Evolutionary conservation across 2,888 invertebrate species (phyloP).

Genomic region (Hydrotaea cyrtoneurina): DNA sequence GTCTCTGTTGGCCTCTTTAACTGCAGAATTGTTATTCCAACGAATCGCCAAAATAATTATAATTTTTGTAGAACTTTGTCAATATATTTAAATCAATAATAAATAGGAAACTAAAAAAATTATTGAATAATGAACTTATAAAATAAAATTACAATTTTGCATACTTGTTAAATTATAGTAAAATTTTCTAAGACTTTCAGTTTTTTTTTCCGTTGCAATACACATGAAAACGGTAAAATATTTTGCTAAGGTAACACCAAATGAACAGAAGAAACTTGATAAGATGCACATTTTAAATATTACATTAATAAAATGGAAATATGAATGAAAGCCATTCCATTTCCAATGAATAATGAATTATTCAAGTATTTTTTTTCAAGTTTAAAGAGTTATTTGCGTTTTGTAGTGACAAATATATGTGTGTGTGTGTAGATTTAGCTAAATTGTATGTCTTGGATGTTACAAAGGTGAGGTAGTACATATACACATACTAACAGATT

Average conservation of each 20-base stretch:
- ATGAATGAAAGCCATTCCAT: no score
- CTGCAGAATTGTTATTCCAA: no score
- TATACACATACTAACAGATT: slow-evolving; percentile 7
- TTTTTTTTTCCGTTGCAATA: background rate
- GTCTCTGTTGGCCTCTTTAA: no score
- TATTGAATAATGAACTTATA: slow-evolving; percentile 10
- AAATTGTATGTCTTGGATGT: background rate
- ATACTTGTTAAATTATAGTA: slow-evolving; percentile 12
- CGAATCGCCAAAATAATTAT: background rate
- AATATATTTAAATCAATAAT: slow-evolving; percentile 38
- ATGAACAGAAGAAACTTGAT: slow-evolving; percentile 3
- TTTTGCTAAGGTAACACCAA: background rate
- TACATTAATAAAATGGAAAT: background rate
- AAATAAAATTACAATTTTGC: slow-evolving; percentile 14
- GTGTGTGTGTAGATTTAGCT: slow-evolving; percentile 24
- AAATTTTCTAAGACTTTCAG: background rate
- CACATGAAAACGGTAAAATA: background rate
- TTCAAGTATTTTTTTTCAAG: no score
- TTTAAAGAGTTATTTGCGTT: background rate
- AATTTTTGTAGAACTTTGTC: slow-evolving; percentile 2
- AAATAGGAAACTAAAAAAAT: slow-evolving; percentile 31
- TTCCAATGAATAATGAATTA: no score
- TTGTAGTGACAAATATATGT: background rate
- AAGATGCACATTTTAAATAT: background rate
- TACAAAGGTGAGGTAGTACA: slow-evolving; percentile 19